Base-by-base conservation (phyloP, 2,888 invertebrate genomes). In the Eupithecia pulchellata region DNA sequence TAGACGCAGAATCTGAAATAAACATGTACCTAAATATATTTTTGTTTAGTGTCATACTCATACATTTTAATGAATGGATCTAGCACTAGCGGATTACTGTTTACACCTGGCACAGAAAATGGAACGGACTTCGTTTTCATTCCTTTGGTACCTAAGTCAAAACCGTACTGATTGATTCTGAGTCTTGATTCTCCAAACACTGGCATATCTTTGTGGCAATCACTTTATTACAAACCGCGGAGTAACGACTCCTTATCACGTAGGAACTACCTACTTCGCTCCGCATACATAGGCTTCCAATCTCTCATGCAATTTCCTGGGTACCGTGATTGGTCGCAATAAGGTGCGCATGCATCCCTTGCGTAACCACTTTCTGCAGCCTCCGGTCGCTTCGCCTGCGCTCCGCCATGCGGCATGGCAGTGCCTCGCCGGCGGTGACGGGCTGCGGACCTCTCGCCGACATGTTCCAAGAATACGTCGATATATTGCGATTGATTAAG, bases 391-490 rank as follows among this genome's bases (percentile, higher is more conserved):
- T 42, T 2, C 39, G 39, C 68, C 72, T 75, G 63, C 69, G 71
- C 67, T n/a, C n/a, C n/a, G n/a, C n/a, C n/a, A n/a, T n/a, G n/a
- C n/a, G n/a, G n/a, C n/a, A n/a, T n/a, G n/a, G n/a, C 73, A 57
- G 64, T 52, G 58, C 52, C 14, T 20, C 66, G 57, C 57, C 27
- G 52, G 42, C 14, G 64, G 61, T 55, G 68, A 69, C 52, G 29
- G 64, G 71, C 63, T 68, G 68, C 70, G 47, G 36, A 25, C 52
- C 61, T 72, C 67, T 61, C 64, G 60, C 60, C 30, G 69, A 47
- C 66, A 80, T 80, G 80, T 80, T 78, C 64, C 80, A 79, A 68
- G 80, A 80, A 58, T 80, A 77, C 73, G 76, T 80, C n/a, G 80
- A 79, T 75, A 80, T 80, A 64, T 70, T 80, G 60, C 73, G 77